A percentile compares a stretch with the other conserved stretches of the same genome.
Evolutionary conservation across 2,113 vertebrate genomes (phyloP).

Genomic region (Coptodon bakossiorum): DNA sequence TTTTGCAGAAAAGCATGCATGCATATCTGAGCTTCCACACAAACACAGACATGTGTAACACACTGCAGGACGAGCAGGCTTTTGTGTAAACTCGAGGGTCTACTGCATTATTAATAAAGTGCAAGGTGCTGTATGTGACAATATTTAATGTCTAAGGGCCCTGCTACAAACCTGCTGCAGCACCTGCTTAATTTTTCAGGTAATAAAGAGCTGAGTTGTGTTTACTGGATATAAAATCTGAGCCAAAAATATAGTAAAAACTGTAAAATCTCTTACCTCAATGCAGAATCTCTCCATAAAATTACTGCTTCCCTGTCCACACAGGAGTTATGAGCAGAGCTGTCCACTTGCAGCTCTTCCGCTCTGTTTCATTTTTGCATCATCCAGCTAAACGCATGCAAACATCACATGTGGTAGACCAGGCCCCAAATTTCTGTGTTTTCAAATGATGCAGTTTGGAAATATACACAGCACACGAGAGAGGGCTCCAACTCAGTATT

Average conservation of each 20-base stretch:
- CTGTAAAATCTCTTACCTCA: not conserved
- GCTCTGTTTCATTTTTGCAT: not conserved
- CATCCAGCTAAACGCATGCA: not conserved
- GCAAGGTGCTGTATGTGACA: not conserved
- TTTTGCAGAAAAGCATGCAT: not conserved
- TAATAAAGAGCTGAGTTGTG: not conserved
- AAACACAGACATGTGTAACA: not conserved
- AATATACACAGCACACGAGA: not conserved
- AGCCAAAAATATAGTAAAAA: not conserved
- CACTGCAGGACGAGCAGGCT: not conserved
- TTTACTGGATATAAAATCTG: not conserved
- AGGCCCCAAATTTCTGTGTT: not conserved
- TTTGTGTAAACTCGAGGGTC: not conserved
- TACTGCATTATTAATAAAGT: not conserved
- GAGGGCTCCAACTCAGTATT: not conserved
- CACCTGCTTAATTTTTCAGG: not conserved
- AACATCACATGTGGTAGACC: not conserved
- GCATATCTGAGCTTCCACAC: not conserved
- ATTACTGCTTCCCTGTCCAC: not conserved
- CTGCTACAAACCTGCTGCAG: not conserved
- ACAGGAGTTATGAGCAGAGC: not conserved
- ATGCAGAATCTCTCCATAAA: slow-evolving; percentile 1
- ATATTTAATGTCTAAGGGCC: not conserved
- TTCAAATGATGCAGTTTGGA: not conserved
- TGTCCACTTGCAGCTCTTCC: not conserved